phyloP scores from a whole-genome alignment of 1,140 invertebrate genomes.

The Bathynomus jamesi region DNA sequence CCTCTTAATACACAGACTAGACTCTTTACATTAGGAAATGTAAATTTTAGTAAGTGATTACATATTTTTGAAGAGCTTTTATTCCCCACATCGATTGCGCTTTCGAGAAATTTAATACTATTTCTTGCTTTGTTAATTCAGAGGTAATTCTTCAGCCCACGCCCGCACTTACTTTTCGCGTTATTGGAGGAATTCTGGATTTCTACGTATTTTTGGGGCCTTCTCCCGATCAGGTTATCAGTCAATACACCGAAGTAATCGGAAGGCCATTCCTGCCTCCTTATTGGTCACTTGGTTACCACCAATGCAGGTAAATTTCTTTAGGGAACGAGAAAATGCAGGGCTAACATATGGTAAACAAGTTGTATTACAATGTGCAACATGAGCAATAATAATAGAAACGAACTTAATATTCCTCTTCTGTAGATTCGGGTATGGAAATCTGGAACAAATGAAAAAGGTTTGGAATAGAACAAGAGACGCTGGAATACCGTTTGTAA shows the following conservation, averaged over 20 bases:
- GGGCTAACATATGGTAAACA: background rate
- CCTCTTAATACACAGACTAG: too few relatives aligned
- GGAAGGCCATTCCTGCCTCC: slow-evolving; percentile 48
- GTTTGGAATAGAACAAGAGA: slow-evolving; percentile 42
- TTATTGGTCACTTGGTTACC: slow-evolving; percentile 50
- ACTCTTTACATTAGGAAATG: too few relatives aligned
- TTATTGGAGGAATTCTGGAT: slow-evolving; percentile 45
- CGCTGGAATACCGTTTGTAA: slow-evolving; percentile 55
- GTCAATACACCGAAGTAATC: slow-evolving; percentile 48
- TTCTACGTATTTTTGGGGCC: slow-evolving; percentile 48
- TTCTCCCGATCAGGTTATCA: slow-evolving; percentile 45
- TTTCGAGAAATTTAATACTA: too few relatives aligned
- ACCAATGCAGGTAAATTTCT: slow-evolving; percentile 45
- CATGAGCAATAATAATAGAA: background rate
- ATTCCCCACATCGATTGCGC: too few relatives aligned
- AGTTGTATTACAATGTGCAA: background rate
- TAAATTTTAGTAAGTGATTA: too few relatives aligned
- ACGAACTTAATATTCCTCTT: slow-evolving; percentile 41
- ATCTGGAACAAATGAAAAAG: slow-evolving; percentile 41
- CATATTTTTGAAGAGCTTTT: too few relatives aligned
- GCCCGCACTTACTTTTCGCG: slow-evolving; percentile 41
- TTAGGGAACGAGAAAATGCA: background rate
- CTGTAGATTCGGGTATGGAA: slow-evolving; percentile 52
- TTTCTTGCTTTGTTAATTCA: too few relatives aligned
- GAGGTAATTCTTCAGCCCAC: slow-evolving; percentile 53